Evolutionary conservation across 2,113 vertebrate genomes (phyloP).

Genomic region (Caretta caretta): DNA sequence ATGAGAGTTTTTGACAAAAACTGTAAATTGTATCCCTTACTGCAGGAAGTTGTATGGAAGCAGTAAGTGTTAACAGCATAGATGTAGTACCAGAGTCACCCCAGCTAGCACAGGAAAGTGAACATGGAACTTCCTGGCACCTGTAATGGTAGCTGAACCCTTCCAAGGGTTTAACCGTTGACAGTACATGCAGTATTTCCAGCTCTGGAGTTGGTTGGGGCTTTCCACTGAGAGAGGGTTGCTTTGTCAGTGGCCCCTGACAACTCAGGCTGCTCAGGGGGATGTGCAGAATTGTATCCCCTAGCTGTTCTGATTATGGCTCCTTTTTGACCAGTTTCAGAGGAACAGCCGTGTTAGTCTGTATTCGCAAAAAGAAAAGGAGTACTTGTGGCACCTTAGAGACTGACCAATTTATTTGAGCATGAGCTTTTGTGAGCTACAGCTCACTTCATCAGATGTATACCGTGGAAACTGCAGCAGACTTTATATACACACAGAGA

Average conservation of each 20-base stretch:
- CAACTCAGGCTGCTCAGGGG: neutral
- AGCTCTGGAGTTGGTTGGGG: neutral
- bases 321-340: neutral
- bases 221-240: neutral
- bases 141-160: neutral
- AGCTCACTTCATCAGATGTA: too few species aligned
- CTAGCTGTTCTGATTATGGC: neutral
- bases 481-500: too few species aligned
- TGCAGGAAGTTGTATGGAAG: neutral
- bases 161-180: neutral
- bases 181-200: neutral
- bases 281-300: neutral
- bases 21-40: neutral
- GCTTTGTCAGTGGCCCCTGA: neutral
- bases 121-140: neutral
- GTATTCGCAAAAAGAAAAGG: too few species aligned
- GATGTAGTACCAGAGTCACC: neutral
- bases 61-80: fast-evolving
- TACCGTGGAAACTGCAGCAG: too few species aligned
- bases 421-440: too few species aligned
- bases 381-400: too few species aligned
- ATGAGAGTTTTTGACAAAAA: neutral
- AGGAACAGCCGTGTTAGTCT: too few species aligned
- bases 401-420: too few species aligned
- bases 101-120: neutral